A percentile compares a stretch with the other conserved stretches of the same genome.
phyloP scores from a whole-genome alignment of 2,797 vertebrate species.

The Dipus sagitta region DNA sequence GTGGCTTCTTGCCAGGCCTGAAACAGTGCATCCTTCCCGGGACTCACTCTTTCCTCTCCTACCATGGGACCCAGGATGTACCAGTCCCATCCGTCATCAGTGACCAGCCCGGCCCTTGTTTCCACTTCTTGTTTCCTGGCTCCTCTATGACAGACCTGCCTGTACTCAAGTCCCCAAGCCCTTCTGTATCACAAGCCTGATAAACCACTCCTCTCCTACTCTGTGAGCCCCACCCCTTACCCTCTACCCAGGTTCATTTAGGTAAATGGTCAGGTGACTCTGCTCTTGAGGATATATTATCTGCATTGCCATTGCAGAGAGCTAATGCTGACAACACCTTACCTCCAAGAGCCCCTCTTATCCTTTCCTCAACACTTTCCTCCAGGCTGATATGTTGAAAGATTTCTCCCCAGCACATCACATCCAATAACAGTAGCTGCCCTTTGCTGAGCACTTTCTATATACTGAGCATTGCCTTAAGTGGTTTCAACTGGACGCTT shows the following conservation, averaged over 20 bases:
- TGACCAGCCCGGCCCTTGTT: background rate
- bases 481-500: background rate
- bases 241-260: background rate
- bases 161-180: background rate
- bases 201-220: background rate
- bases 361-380: background rate
- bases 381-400: background rate
- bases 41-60: background rate
- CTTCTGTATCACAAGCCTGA: background rate
- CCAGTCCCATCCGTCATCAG: background rate
- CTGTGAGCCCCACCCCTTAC: background rate
- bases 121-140: background rate
- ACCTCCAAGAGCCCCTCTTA: background rate
- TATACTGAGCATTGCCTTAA: conserved; percentile 30
- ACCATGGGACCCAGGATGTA: background rate
- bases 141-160: background rate
- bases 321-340: background rate
- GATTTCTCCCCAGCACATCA: background rate
- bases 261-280: background rate
- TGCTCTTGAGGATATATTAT: background rate
- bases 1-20: background rate
- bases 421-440: background rate
- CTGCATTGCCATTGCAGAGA: background rate
- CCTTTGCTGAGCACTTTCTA: background rate
- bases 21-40: background rate